Conservation (phyloP, 2,113 vertebrate species). For the Montifringilla adamsi region DNA sequence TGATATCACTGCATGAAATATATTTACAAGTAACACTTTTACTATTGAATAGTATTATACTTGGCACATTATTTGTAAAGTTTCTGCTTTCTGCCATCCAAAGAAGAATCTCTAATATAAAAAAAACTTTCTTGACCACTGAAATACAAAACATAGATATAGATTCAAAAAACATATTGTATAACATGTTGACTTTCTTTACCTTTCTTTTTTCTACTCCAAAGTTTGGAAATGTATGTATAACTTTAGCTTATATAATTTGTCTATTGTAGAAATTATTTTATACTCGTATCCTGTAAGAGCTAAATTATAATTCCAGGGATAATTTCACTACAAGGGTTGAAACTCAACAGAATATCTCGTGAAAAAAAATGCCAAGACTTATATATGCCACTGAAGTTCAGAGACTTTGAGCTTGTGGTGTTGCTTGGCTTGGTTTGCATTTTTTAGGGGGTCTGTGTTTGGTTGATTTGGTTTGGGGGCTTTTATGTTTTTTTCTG, state of each 20-base stretch:
- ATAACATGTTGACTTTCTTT: neutral
- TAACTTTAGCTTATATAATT: neutral
- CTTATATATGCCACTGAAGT: neutral
- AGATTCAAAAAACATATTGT: neutral
- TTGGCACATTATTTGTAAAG: neutral
- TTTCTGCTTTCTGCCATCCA: neutral
- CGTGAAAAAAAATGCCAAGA: neutral
- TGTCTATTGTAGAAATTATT: neutral
- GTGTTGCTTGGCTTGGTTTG: neutral
- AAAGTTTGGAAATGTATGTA: neutral
- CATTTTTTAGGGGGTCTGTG: neutral
- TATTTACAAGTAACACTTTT: neutral
- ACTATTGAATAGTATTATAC: neutral
- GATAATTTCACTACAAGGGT: neutral
- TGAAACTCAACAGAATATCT: neutral
- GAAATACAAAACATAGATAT: neutral
- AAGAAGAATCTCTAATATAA: neutral
- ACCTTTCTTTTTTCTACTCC: neutral
- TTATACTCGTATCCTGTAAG: neutral
- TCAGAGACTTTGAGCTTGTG: neutral
- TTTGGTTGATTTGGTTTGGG: neutral
- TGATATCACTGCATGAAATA: neutral
- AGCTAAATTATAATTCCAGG: neutral
- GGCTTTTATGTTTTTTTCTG: neutral
- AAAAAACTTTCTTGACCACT: neutral